Evolutionary conservation across 2,888 invertebrate species (phyloP).

Genomic region (Amphipyra tragopoginis): DNA sequence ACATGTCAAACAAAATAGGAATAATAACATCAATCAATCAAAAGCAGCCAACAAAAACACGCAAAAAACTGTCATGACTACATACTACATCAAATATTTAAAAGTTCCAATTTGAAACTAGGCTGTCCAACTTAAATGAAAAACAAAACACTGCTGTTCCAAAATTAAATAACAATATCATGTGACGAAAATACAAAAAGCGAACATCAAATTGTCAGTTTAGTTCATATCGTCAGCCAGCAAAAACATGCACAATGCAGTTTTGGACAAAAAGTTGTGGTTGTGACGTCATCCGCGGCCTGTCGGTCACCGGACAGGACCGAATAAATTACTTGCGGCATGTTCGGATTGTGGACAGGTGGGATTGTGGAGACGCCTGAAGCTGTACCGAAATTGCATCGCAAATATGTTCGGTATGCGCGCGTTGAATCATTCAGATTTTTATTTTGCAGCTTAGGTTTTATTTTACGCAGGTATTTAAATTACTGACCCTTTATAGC

Average conservation of each 20-base stretch:
- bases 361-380: constrained; percentile 65
- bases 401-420: constrained; percentile 55
- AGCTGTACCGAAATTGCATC: constrained; percentile 68
- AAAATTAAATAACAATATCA: constrained; percentile 41
- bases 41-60: no score
- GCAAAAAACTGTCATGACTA: no score
- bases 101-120: no score
- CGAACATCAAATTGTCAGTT: constrained; percentile 32
- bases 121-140: no score
- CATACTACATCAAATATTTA: no score
- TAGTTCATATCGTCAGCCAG: constrained; percentile 33
- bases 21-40: no score
- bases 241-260: constrained; percentile 57
- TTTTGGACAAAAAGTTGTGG: constrained; percentile 59
- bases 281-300: constrained; percentile 68
- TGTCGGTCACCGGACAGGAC: constrained; percentile 60
- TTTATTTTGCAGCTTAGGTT: constrained; percentile 36
- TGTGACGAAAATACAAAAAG: constrained; percentile 12
- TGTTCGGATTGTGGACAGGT: constrained; percentile 82
- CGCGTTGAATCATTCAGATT: constrained; percentile 49
- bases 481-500: constrained; percentile 43
- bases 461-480: constrained; percentile 49
- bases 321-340: constrained; percentile 74
- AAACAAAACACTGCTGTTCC: constrained; percentile 7
- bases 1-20: no score